Conservation (phyloP, 2,113 vertebrate species). For the Actenoides lindsayi region DNA sequence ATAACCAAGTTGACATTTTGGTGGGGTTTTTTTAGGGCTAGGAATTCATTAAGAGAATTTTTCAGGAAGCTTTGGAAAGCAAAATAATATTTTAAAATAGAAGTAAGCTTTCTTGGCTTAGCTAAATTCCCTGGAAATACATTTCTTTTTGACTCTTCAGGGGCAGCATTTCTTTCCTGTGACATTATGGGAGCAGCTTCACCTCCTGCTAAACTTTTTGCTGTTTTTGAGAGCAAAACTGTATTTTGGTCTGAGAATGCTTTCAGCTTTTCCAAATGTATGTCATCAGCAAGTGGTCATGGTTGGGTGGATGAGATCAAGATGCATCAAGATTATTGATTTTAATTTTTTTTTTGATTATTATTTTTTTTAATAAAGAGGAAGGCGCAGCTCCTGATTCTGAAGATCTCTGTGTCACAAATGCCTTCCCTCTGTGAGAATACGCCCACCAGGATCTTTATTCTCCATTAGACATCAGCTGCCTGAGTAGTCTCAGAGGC, state of each 20-base stretch:
- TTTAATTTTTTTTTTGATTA: neutral
- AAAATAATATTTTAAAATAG: conserved; percentile 13
- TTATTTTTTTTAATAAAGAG: neutral
- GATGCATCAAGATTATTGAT: neutral
- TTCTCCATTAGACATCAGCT: neutral
- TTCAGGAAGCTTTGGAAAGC: neutral
- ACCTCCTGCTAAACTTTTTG: neutral
- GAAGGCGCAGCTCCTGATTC: neutral
- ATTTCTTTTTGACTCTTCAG: neutral
- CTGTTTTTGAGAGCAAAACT: neutral
- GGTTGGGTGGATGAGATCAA: neutral
- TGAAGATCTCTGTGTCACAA: neutral
- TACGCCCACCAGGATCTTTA: fast-evolving
- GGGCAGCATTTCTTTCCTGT: neutral
- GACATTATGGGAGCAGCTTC: neutral
- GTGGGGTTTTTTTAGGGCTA: neutral
- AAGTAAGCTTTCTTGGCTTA: conserved; percentile 11
- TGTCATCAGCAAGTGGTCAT: neutral
- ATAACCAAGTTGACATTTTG: neutral
- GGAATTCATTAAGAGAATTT: neutral
- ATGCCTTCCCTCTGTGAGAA: neutral
- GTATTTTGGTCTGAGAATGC: neutral
- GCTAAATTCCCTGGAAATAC: conserved; percentile 4
- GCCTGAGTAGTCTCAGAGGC: neutral
- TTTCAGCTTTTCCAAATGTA: neutral